Evolutionary conservation across 2,888 invertebrate genomes (phyloP), one percentile per base, ranked within the genome.

Genomic region (Amblyjoppa proteus): DNA sequence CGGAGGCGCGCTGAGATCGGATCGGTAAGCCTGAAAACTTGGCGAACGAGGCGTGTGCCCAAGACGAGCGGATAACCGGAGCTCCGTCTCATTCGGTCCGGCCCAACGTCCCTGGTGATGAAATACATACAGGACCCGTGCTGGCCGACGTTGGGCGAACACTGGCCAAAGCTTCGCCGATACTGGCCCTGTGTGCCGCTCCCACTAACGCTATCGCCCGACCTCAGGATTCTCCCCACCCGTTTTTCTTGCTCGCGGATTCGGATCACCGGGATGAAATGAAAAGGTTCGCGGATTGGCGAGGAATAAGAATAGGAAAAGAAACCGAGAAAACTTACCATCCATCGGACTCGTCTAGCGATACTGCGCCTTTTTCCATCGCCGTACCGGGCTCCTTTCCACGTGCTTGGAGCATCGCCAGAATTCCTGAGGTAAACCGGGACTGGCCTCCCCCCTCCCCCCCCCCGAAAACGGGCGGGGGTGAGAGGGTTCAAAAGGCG

Each of bases 371-470:
- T 64, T 64, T 64, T 64, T 64, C 64, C 66, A 34, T 34, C 51
- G 3, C 13, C n/a, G 28, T 25, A 20, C n/a, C 53, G 56, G 53
- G 49, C 56, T 77, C 41, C 69, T 77, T 71, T 77, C 77, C 76
- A 71, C 71, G 82, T 82, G 74, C 71, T 82, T 82, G 82, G 82
- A 76, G 53, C 61, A 28, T n/a, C 41, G 82, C 82, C 82, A 82
- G 77, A 82, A 82, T 77, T 77, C 68, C 53, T 77, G 82, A 77
- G 77, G 82, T 82, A 58, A 82, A 70, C 81, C 76, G 61, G 64
- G 28, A 69, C 75, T 75, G 61, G 68, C 69, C 75, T 49, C 68
- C 53, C 73, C 20, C 28, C 28, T 58, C 75, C 38, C 68, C 53
- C 73, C 20, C 28, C 28, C 38, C 11, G 34, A 64, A 64, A 64